These are phyloP conservation scores for Sapayoa aenigma DNA, from an alignment of 2,113 vertebrate species.

Conservation along the genomic window DNA sequence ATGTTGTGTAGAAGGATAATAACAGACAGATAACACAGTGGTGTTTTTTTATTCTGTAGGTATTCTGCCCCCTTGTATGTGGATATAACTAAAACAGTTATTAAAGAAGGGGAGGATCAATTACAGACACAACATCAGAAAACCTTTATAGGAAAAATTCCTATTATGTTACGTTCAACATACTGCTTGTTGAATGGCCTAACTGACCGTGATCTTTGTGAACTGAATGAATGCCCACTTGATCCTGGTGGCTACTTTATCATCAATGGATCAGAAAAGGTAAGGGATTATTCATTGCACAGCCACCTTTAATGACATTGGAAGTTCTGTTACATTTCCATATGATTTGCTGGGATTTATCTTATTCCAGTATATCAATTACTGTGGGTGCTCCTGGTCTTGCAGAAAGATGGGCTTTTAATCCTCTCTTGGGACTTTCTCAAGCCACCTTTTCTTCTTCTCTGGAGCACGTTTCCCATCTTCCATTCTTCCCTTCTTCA, in stretches of 20 bases:
- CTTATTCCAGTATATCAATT: not conserved
- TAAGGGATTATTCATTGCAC: constrained; percentile 29
- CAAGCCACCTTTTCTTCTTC: not conserved
- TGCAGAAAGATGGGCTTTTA: not conserved
- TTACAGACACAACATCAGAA: constrained; percentile 98
- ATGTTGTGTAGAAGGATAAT: not conserved
- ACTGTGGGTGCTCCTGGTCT: not conserved
- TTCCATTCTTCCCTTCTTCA: not conserved
- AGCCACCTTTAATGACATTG: not conserved
- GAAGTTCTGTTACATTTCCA: not conserved
- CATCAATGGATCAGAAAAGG: constrained; percentile 99
- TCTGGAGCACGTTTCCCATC: not conserved
- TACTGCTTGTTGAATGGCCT: constrained; percentile 94
- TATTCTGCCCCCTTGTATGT: constrained; percentile 97
- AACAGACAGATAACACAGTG: not conserved
- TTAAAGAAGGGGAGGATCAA: constrained; percentile 96
- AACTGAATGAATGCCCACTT: constrained; percentile 95
- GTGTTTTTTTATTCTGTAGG: constrained; percentile 67
- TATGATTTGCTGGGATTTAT: not conserved
- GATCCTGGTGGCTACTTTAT: constrained; percentile 98
- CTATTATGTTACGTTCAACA: constrained; percentile 97
- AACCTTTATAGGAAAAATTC: constrained; percentile 98
- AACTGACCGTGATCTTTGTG: constrained; percentile 94
- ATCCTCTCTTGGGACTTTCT: not conserved
- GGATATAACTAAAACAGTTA: constrained; percentile 98